phyloP scores from a whole-genome alignment of 1,140 invertebrate species.

The Drosophila yakuba region DNA sequence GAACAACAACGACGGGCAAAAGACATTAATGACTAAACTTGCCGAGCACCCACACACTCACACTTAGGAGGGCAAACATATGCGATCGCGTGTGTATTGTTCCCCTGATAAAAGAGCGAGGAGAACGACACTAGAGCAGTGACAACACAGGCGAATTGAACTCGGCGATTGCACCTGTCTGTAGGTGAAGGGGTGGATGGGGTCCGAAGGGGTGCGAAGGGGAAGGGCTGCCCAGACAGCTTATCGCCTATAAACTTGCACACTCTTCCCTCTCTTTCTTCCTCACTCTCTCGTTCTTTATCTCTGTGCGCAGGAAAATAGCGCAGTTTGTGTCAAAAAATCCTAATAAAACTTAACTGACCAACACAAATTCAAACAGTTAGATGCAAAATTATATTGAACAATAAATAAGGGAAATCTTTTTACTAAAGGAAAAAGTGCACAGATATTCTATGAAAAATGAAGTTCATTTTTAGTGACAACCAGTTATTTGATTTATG shows the following conservation, averaged over 20 bases:
- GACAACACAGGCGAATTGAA: conserved; percentile 61
- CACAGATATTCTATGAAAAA: no score
- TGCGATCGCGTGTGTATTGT: conserved; percentile 23
- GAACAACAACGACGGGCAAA: conserved; percentile 29
- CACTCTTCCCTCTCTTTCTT: conserved; percentile 37
- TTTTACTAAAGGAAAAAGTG: background rate
- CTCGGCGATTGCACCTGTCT: conserved; percentile 66
- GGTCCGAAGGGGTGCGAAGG: background rate
- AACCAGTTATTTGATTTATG: no score
- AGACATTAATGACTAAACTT: conserved; percentile 60
- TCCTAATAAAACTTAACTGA: conserved; percentile 13
- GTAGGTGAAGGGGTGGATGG: conserved; percentile 9
- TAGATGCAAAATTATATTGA: background rate
- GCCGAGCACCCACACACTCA: conserved; percentile 3
- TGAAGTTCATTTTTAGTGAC: no score
- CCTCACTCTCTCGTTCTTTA: conserved; percentile 11
- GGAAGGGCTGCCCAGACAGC: conserved; percentile 64
- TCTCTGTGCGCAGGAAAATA: conserved; percentile 30
- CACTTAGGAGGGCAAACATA: background rate
- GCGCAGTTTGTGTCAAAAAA: conserved; percentile 40
- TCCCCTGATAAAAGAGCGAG: conserved; percentile 49
- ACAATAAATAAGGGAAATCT: conserved; percentile 4
- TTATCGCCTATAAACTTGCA: conserved; percentile 57
- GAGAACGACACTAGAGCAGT: conserved; percentile 20
- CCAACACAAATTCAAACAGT: background rate